Evolutionary conservation across 2,113 vertebrate genomes (phyloP).

Genomic region (Megaleporinus macrocephalus): DNA sequence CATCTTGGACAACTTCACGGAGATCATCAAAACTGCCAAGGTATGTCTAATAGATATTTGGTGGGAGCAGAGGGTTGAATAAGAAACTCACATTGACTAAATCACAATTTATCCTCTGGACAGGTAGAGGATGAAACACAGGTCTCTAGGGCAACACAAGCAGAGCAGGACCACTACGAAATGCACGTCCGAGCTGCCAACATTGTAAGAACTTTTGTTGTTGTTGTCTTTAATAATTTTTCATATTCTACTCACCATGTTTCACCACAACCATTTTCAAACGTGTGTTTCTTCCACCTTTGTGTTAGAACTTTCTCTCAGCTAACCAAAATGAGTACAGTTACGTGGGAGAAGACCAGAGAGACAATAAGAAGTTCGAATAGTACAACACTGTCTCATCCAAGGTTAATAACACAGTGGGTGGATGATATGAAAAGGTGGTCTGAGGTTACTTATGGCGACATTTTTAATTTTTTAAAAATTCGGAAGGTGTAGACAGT

Average conservation of each 20-base stretch:
- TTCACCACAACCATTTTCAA: too few relatives aligned
- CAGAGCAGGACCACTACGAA: conserved; percentile 97
- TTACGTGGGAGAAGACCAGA: too few relatives aligned
- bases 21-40: conserved; percentile 95
- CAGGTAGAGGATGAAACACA: conserved; percentile 98
- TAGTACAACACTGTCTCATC: too few relatives aligned
- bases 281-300: too few relatives aligned
- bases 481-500: too few relatives aligned
- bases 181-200: conserved; percentile 98
- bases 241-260: neutral
- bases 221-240: neutral
- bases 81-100: neutral
- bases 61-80: neutral
- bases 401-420: too few relatives aligned
- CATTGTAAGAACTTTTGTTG: conserved; percentile 84
- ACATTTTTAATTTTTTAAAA: too few relatives aligned
- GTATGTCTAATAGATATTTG: conserved; percentile 61
- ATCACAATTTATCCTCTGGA: neutral
- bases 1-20: conserved; percentile 95
- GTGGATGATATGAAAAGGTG: too few relatives aligned
- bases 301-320: too few relatives aligned
- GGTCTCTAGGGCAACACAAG: conserved; percentile 92
- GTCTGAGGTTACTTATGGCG: too few relatives aligned
- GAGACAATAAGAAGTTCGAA: too few relatives aligned
- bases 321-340: too few relatives aligned